Base-by-base conservation (phyloP, 2,888 invertebrate genomes). In the Dinocampus coccinellae region DNA sequence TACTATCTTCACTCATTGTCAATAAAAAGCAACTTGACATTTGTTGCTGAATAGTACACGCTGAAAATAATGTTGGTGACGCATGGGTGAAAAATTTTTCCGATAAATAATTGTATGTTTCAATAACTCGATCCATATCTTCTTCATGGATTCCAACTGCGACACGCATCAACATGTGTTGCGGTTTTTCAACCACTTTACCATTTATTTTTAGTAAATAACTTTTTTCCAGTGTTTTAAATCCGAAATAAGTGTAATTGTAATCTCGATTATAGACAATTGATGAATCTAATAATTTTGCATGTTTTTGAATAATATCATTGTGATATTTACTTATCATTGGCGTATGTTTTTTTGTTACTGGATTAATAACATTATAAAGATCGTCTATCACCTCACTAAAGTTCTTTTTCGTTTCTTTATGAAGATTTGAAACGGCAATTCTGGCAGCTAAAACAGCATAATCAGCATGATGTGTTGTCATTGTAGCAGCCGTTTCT, bases 91-190 rank as follows among this genome's bases (percentile, higher is more conserved):
- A 99, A 90, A 95, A 98, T 80, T 94, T 92, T 85, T 98, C 97
- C 0, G 99, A 99, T 79, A 99, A 89, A 73, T 96, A 90, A 86
- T 99, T 97, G 88, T 99, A 99, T 0, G 99, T 98, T 89, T 97
- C 95, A 77, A 99, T 96, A 13, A 94, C 98, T 13, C 93, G 91
- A 75, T 96, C 96, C 73, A 99, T 94, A 84, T 99, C 95, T 78
- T 96, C 94, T 0, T 94, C 95, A 85, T 99, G 99, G 80, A 99
- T 97, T 13, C 98, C 99, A 74, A 99, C 94, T 2, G 99, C 89
- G 0, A 98, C 98, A 81, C 99, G 90, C 99, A 99, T 99, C 71
- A 99, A 88, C 98, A 99, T 96, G 82, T 99, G 98, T 84, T 99
- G 99, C 0, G 99, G 99, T 33, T 99, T 91, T 88, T 99, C 99